Conservation (phyloP, 2,888 invertebrate genomes). For the Aspidiotus rigidus region DNA sequence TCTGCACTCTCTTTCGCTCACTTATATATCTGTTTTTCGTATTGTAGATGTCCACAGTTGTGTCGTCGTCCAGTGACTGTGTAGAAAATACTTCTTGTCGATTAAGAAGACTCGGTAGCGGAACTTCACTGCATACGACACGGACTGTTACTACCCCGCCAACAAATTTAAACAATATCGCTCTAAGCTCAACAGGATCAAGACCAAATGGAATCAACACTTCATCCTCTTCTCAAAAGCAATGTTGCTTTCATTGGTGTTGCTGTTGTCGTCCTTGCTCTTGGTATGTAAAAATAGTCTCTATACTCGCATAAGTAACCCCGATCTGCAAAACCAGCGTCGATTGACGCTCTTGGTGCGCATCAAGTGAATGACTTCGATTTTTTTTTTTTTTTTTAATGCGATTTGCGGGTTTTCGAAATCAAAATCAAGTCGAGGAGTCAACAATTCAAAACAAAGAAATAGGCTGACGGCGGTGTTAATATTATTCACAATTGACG, state of each 20-base stretch:
- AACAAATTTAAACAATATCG: conserved; percentile 28
- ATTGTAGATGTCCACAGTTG: conserved; percentile 33
- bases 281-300: conserved; percentile 42
- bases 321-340: too few relatives aligned
- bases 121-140: conserved; percentile 33
- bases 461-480: too few relatives aligned
- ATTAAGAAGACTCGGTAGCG: conserved; percentile 29
- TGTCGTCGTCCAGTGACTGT: conserved; percentile 33
- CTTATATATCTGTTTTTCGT: background rate
- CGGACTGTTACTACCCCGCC: conserved; percentile 31
- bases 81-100: conserved; percentile 29
- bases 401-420: too few relatives aligned
- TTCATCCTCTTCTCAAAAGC: conserved; percentile 39
- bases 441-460: too few relatives aligned
- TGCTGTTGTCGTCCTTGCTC: conserved; percentile 49
- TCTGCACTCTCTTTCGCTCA: too few relatives aligned
- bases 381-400: too few relatives aligned
- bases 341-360: too few relatives aligned
- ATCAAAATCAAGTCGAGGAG: too few relatives aligned
- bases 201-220: conserved; percentile 27
- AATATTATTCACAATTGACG: too few relatives aligned
- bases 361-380: too few relatives aligned
- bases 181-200: conserved; percentile 23
- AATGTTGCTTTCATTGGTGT: conserved; percentile 47
- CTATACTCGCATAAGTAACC: too few relatives aligned